Conservation (phyloP, 1,140 invertebrate genomes). For the Bathynomus jamesi region DNA sequence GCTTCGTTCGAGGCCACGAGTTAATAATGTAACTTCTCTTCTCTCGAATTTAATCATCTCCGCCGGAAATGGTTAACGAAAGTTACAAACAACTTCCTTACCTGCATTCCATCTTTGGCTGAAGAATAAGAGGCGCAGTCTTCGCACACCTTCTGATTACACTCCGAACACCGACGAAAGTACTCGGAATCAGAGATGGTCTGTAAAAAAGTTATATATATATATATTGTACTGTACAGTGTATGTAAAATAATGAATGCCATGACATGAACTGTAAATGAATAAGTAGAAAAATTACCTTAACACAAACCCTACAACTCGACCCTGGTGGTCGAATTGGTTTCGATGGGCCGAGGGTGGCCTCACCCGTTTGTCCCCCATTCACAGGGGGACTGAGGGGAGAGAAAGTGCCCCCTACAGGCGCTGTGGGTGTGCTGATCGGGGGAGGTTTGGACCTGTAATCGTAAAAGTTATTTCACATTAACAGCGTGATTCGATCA, state of each 20-base stretch:
- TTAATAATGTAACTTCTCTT: too few relatives aligned
- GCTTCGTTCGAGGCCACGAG: too few relatives aligned
- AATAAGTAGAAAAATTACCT: not conserved
- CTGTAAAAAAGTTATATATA: not conserved
- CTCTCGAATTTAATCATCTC: too few relatives aligned
- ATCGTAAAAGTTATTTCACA: not conserved
- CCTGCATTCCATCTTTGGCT: not conserved
- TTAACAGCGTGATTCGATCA: too few relatives aligned
- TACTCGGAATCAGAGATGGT: slow-evolving; percentile 10
- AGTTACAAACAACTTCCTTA: too few relatives aligned
- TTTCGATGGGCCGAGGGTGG: not conserved
- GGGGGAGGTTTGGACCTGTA: not conserved
- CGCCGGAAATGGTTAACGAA: too few relatives aligned
- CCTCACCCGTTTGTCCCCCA: not conserved
- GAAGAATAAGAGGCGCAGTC: slow-evolving; percentile 12
- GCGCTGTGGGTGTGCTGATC: not conserved
- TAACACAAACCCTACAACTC: not conserved
- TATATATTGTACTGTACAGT: too few relatives aligned
- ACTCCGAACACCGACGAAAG: slow-evolving; percentile 8
- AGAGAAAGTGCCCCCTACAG: not conserved
- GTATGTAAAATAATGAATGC: too few relatives aligned
- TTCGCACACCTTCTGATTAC: slow-evolving; percentile 14
- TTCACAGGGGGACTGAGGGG: not conserved
- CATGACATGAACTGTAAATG: too few relatives aligned
- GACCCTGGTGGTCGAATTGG: not conserved